Conservation (phyloP, 2,113 vertebrate species). For the Eulacestoma nigropectus region DNA sequence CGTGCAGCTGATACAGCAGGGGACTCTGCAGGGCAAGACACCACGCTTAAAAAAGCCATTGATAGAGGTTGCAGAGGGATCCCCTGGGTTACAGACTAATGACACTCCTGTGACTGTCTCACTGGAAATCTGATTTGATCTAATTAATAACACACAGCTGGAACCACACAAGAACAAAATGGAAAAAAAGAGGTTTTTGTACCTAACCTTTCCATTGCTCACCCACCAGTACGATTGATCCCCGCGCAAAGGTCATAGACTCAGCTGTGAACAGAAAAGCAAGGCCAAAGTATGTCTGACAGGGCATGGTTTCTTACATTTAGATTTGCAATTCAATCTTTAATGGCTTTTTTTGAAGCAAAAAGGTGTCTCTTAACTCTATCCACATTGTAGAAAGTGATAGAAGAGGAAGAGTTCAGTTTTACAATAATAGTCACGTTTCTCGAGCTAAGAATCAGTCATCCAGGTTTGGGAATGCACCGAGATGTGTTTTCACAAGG, state of each 20-base stretch:
- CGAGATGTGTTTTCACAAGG: background rate
- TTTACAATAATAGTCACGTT: background rate
- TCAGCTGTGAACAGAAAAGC: background rate
- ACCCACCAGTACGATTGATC: background rate
- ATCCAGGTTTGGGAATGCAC: background rate
- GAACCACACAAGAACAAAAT: background rate
- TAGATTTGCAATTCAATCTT: background rate
- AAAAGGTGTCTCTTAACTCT: background rate
- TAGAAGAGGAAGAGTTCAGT: background rate
- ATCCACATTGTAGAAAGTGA: background rate
- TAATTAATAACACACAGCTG: background rate
- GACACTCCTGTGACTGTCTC: background rate
- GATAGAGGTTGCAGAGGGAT: background rate
- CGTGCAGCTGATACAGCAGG: accelerated
- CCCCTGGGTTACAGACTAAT: background rate
- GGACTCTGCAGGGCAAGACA: background rate
- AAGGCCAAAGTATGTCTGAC: background rate
- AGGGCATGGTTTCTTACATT: background rate
- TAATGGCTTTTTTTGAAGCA: background rate
- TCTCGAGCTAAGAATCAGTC: background rate
- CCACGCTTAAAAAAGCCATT: background rate
- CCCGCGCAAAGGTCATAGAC: accelerated
- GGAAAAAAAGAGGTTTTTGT: background rate
- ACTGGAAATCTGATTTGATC: background rate
- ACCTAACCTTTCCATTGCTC: background rate